phyloP scores from a whole-genome alignment of 1,140 invertebrate genomes.

The Drosophila ananassae region DNA sequence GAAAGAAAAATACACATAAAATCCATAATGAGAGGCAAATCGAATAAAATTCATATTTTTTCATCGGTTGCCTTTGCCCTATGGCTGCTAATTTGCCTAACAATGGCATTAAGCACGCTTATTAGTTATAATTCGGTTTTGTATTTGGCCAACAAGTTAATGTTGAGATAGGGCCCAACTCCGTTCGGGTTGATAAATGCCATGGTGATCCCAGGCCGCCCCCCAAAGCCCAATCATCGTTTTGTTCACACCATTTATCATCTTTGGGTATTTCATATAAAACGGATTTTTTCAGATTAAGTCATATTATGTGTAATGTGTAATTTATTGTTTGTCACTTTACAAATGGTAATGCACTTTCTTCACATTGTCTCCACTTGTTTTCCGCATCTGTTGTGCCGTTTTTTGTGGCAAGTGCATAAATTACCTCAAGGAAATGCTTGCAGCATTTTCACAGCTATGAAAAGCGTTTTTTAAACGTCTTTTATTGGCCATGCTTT shows the following conservation, averaged over 20 bases:
- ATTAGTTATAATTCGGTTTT: slow-evolving; percentile 71
- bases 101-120: slow-evolving; percentile 64
- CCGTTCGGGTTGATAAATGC: slow-evolving; percentile 53
- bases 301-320: slow-evolving; percentile 28
- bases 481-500: slow-evolving; percentile 14
- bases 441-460: slow-evolving; percentile 21
- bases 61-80: slow-evolving; percentile 16
- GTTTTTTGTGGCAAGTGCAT: slow-evolving; percentile 26
- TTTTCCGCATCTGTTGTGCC: slow-evolving; percentile 39
- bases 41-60: slow-evolving; percentile 51
- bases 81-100: slow-evolving; percentile 66
- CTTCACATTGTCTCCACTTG: slow-evolving; percentile 30
- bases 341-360: slow-evolving; percentile 56
- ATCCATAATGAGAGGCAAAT: slow-evolving; percentile 23
- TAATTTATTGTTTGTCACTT: slow-evolving; percentile 42
- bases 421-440: slow-evolving; percentile 34
- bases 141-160: slow-evolving; percentile 62
- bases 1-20: slow-evolving; percentile 16
- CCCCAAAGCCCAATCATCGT: slow-evolving; percentile 7
- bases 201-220: slow-evolving; percentile 16
- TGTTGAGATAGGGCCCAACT: slow-evolving; percentile 27
- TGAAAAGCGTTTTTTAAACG: slow-evolving; percentile 37
- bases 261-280: slow-evolving; percentile 13
- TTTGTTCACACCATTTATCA: slow-evolving; percentile 72
- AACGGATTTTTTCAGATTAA: slow-evolving; percentile 35